These are phyloP conservation scores for Nysson spinosus DNA, from an alignment of 2,888 invertebrate species.

Conservation along the genomic window DNA sequence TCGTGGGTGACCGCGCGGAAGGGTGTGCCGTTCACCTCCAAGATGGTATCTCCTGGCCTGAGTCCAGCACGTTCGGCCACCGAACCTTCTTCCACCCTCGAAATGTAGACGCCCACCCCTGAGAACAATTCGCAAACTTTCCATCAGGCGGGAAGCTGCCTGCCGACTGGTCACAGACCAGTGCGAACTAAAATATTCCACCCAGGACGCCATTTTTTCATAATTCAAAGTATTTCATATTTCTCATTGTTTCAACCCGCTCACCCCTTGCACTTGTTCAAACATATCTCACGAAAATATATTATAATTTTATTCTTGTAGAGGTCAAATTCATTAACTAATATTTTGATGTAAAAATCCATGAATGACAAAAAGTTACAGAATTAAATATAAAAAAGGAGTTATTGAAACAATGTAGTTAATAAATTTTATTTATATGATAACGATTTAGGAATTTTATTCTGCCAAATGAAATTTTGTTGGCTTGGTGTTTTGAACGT, in stretches of 20 bases:
- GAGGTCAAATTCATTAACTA: too few relatives aligned
- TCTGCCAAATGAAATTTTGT: too few relatives aligned
- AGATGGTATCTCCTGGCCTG: conserved; percentile 94
- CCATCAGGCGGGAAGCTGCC: conserved; percentile 61
- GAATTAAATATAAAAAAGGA: too few relatives aligned
- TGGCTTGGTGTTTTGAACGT: too few relatives aligned
- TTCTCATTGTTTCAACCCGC: background rate
- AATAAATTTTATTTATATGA: too few relatives aligned
- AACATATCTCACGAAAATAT: background rate
- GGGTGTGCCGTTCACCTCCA: conserved; percentile 96
- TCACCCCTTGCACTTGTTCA: background rate
- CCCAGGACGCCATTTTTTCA: conserved; percentile 43
- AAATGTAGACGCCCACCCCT: conserved; percentile 95
- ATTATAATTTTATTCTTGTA: too few relatives aligned
- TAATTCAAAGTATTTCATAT: background rate
- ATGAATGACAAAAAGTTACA: too few relatives aligned
- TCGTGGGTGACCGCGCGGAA: conserved; percentile 95
- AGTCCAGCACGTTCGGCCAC: conserved; percentile 93
- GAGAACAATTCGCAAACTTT: conserved; percentile 75
- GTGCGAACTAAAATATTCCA: conserved; percentile 46
- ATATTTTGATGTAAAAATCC: too few relatives aligned
- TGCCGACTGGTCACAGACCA: conserved; percentile 35
- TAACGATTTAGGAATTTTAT: too few relatives aligned
- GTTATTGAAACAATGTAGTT: too few relatives aligned
- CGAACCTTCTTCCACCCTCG: conserved; percentile 92